Base-by-base conservation (phyloP, 2,888 invertebrate genomes). In the Hoplodrina ambigua region DNA sequence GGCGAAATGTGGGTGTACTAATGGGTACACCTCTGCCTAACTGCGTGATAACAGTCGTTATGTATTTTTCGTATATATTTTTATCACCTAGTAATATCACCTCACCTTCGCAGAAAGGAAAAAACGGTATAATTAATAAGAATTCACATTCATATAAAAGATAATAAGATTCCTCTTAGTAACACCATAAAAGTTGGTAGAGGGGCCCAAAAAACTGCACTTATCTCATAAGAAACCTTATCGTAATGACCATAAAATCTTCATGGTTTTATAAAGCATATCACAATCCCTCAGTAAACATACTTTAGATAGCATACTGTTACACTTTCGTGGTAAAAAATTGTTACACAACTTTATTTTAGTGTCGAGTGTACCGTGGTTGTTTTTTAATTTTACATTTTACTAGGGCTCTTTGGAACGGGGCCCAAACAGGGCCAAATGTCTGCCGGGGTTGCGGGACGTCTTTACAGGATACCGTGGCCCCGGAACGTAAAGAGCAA, bases 221-320 rank as follows among this genome's bases (percentile, higher is more conserved):
- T 60, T 86, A 86, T 86, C 86, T 83, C 46, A 0, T 54, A 80
- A 72, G 64, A 72, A 25, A 52, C 53, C 33, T 87, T 88, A 88
- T 88, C 88, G 71, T 76, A 83, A 82, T 74, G 72, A 78, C 81
- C 79, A 76, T 87, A 86, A 87, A 87, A 82, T 60, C 66, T 75
- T 76, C 73, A 76, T 54, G 62, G 74, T 80, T 77, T 61, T 74
- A 72, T 75, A 54, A 62, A 77, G 77, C 63, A 52, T 19, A 54
- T 58, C 53, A 52, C 59, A 81, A 81, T 75, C 80, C 72, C 78
- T 72, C 49, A 0, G 72, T 71, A 71, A 82, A 83, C 82, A 77
- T 55, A 20, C 53, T 61, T 49, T 3, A 72, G 69, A 68, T 80
- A 73, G 55, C 44, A 46, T 30, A 4, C 33, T 56, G 78, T 58